Base-by-base conservation (phyloP, 2,888 invertebrate species). In the Archips xylosteana region DNA sequence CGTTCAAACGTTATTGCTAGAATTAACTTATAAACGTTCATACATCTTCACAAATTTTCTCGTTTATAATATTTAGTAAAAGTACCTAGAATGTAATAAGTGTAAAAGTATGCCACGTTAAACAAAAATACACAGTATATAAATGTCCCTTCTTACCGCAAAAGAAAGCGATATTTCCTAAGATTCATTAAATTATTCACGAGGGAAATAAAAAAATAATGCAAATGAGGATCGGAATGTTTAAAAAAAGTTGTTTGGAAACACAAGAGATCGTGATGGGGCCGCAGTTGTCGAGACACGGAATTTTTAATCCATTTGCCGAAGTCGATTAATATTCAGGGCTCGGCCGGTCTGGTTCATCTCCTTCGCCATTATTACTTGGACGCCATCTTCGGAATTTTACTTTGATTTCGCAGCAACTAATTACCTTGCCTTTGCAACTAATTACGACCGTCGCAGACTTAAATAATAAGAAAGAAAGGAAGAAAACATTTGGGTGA, bases 221-320 rank as follows among this genome's bases (percentile, higher is more conserved):
- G 94, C 86, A 94, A 94, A 94, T 94, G 86, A 90, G 90, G 75
- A 85, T 83, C 83, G 85, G 82, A 87, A 89, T 89, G 88, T 91
- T 91, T 89, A 86, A 92, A 92, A 82, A 94, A 94, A 93, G 90
- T 93, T 93, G 93, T 93, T 94, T 90, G 86, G 83, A 88, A 91
- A 92, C 90, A 90, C 89, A 85, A 89, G 88, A 87, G 89, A 90
- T 91, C 88, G 91, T 84, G 89, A 84, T 81, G 84, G 84, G 86
- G 83, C 84, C 86, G 83, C 85, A 84, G 89, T 89, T 87, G 90
- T 89, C 76, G 83, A 82, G 87, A 92, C 92, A 92, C 85, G 90
- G 94, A 92, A 92, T 94, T 94, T 94, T 95, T 95, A 95, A 95
- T 95, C 95, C 92, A 94, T 95, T 94, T 94, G 94, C 94, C 89